Base-by-base conservation (phyloP, 35 echinoderm and acorn worm genomes). In the Holothuria glaberrima region DNA sequence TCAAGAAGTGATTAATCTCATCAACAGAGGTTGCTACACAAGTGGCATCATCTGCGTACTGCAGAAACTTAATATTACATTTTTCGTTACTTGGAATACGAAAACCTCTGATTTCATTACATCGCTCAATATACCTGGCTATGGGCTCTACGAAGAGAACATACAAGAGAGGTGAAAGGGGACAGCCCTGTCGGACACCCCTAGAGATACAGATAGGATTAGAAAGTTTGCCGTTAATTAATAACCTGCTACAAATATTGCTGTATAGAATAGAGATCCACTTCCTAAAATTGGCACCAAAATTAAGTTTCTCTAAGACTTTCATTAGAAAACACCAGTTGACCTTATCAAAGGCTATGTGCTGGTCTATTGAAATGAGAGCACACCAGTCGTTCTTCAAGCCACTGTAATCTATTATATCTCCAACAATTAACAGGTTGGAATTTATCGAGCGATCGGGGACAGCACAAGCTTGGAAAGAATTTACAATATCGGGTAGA, bases 181-280 rank as follows among this genome's bases (percentile, higher is more conserved):
- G 66, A 33, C 67, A 88, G 13, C 86, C 86, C 46, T 88, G 86
- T 25, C 86, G 26, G 4, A 88, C 86, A 50, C 66, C 68, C 7
- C 67, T n/a, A 20, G 10, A 20, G 12, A 88, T 50, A 30, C 6
- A 26, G n/a, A 88, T 16, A 75, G 30, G 32, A 48, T 88, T 44
- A 45, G 86, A 71, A 20, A 88, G 67, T 21, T 24, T 28, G 20
- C 67, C 67, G 26, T 88, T 88, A 48, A 73, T 68, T 74, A 30
- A 41, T 19, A 59, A 48, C 2, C 24, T 12, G 29, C 86, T 88
- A 2, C 48, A 21, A 44, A 88, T 71, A 50, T 88, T 27, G 27
- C 27, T 74, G 14, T 74, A 88, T n/a, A 74, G 16, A 13, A 88
- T 74, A 17, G 17, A 71, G 33, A 88, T 74, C 67, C 67, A 74